Conservation (phyloP, 2,113 vertebrate genomes). For the Upupa epops region DNA sequence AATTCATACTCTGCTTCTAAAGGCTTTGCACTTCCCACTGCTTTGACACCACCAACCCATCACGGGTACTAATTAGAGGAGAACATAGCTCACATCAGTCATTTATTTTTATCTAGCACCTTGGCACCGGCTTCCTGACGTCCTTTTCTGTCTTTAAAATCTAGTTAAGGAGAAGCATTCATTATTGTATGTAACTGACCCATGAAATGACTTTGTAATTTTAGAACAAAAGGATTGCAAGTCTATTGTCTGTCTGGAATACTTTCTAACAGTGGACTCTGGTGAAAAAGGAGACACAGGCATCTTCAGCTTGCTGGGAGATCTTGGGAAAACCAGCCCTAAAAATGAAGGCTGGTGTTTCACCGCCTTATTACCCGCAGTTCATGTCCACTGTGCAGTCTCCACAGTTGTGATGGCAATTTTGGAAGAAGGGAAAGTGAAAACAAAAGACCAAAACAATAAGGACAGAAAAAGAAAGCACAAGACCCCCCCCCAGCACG, state of each 20-base stretch:
- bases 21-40: neutral
- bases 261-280: neutral
- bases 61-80: neutral
- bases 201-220: neutral
- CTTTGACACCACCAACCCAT: neutral
- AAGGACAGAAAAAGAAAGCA: neutral
- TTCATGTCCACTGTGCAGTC: neutral
- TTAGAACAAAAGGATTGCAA: neutral
- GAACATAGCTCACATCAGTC: neutral
- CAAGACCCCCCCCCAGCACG: neutral
- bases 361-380: neutral
- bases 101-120: slow-evolving; percentile 1
- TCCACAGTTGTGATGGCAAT: neutral
- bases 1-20: neutral
- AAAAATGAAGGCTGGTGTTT: neutral
- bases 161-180: neutral
- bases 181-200: neutral
- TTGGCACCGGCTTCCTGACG: neutral
- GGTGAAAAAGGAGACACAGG: neutral
- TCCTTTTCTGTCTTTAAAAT: slow-evolving; percentile 21
- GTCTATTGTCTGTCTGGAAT: neutral
- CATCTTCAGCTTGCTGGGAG: neutral
- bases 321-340: neutral
- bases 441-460: neutral
- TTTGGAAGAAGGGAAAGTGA: neutral